Evolutionary conservation across 2,113 vertebrate species (phyloP).

Genomic region (Otocyon megalotis): DNA sequence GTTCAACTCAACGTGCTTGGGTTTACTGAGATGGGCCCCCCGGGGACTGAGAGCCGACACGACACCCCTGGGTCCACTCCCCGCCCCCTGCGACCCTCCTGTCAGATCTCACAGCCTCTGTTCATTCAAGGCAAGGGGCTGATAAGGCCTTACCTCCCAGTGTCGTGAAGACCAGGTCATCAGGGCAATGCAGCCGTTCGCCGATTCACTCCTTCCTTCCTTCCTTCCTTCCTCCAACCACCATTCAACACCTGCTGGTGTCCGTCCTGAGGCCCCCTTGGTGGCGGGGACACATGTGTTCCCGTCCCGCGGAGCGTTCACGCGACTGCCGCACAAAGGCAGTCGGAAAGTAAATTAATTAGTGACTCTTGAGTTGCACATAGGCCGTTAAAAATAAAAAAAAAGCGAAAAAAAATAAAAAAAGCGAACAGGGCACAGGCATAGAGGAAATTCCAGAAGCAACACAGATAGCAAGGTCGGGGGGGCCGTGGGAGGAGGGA

Average conservation of each 20-base stretch:
- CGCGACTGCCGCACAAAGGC: not conserved
- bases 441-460: not conserved
- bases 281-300: not conserved
- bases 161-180: not conserved
- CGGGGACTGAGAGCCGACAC: not conserved
- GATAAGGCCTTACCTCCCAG: rapidly evolving
- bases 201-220: not conserved
- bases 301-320: rapidly evolving
- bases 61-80: not conserved
- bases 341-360: not conserved
- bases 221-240: not conserved
- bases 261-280: not conserved
- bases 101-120: not conserved
- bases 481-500: too few species aligned
- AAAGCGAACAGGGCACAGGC: not conserved
- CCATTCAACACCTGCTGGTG: not conserved
- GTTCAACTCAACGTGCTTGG: not conserved
- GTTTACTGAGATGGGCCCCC: not conserved
- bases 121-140: not conserved
- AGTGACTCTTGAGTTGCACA: not conserved
- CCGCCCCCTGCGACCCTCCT: rapidly evolving
- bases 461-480: not conserved
- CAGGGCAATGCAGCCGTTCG: not conserved
- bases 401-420: too few species aligned
- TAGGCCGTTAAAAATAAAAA: not conserved